Evolutionary conservation across 2,888 invertebrate species (phyloP), one percentile per base, ranked within the genome.

Genomic region (Spodoptera exigua): DNA sequence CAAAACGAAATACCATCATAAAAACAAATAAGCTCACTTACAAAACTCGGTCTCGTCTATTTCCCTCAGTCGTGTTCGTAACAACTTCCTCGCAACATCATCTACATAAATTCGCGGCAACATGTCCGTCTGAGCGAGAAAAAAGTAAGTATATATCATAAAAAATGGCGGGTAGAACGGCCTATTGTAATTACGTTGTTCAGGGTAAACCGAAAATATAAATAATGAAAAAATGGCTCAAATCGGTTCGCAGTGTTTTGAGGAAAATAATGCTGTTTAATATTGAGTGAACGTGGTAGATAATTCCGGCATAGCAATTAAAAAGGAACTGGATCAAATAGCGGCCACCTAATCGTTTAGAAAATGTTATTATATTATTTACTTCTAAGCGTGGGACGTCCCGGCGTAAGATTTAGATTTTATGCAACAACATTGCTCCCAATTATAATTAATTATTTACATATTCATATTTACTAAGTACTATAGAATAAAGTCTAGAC

Each of bases 71-170:
- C 13, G 35, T 39, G 27, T 40, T 61, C 27, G 11, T 39, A 61
- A 52, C 4, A 65, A 47, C 37, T 48, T 69, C 32, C 35, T 18
- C 17, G 36, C 12, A 54, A 3, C 21, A 32, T 56, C 13, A 43
- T 55, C 37, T 55, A 21, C 34, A 55, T 62, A 55, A 54, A 62
- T 64, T 46, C 46, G 18, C 39, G 16, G 17, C 44, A 48, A 32
- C 18, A 16, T 35, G 46, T 36, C 40, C 3, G 18, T 27, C 17
- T 44, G 11, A n/a, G 13, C 12, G 9, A 58, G 14, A 18, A 14
- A 41, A n/a, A 43, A 43, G 16, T 44, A 34, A 39, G 21, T 44
- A 17, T 35, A 43, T 18, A 62, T 48, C 35, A 61, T 52, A 39
- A 35, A 53, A 13, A 44, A 17, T 39, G 18, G 32, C 16, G 52